Base-by-base conservation (phyloP, 92 coral and sea anemone species). In the Heliopora coerulea region DNA sequence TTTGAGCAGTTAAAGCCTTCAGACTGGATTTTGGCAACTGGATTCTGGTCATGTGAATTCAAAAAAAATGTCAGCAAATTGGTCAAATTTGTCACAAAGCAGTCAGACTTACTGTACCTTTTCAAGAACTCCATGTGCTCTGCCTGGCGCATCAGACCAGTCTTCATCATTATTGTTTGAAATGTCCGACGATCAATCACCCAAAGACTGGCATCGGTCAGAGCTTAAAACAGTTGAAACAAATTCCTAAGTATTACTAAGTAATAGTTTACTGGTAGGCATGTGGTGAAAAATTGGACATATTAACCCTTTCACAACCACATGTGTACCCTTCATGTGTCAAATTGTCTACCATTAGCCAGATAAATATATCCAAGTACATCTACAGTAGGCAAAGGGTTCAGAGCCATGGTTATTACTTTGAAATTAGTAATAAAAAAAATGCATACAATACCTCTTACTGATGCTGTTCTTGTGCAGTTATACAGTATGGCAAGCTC, bases 151-250 rank as follows among this genome's bases (percentile, higher is more conserved):
- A 93, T 87, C 26, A 93, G 83, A 27, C 98, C 98, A 17, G 98
- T 93, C 81, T 93, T 93, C 98, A 93, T 93, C 98, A 93, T 93
- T n/a, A 93, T 93, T 13, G 98, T 90, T 79, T 93, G 98, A 61
- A 93, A 93, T 2, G 96, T 93, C 80, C 90, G 98, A 54, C 98
- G 83, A 72, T 93, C 98, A 54, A 93, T 93, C 31, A 96, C 96
- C 98, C 98, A 93, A 60, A 93, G 73, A 76, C 80, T 83, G 35
- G 85, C 98, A 48, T 83, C 80, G 37, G 89, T 90, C 75, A 88
- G 87, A 66, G 98, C 98, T 93, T 65, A 27, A 42, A 78, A 83
- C 24, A 56, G 17, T 93, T 54, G n/a, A 15, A 46, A 46, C 7
- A 8, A 15, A 15, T 46, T 8, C 52, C 12, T 37, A 37, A 37